A percentile compares a stretch with the other conserved stretches of the same genome.
phyloP scores from a whole-genome alignment of 2,113 vertebrate species.

The Ardeotis arabs region DNA sequence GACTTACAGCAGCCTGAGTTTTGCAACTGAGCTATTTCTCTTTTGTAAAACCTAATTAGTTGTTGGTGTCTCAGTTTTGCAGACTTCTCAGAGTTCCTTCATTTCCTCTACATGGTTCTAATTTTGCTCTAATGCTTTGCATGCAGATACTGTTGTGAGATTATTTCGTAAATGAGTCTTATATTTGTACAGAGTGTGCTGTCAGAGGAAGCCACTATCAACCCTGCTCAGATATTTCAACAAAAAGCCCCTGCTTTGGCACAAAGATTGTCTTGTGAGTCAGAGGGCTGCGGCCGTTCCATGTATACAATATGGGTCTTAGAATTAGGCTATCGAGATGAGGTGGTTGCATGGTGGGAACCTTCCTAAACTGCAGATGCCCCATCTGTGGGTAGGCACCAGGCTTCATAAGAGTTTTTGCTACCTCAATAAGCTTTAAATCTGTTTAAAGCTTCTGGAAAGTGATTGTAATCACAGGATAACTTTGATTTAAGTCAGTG shows the following conservation, averaged over 20 bases:
- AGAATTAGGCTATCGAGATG: not conserved
- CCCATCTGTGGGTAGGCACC: not conserved
- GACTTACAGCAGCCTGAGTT: not conserved
- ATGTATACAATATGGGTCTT: rapidly evolving
- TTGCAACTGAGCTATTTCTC: too few relatives aligned
- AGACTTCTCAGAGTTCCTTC: too few relatives aligned
- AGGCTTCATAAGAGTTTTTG: not conserved
- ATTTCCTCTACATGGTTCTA: too few relatives aligned
- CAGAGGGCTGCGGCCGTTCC: not conserved
- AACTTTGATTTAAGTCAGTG: not conserved
- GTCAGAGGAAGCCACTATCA: too few relatives aligned
- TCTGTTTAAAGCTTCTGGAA: not conserved
- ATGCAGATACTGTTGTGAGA: too few relatives aligned
- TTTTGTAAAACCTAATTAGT: too few relatives aligned
- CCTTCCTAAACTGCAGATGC: not conserved
- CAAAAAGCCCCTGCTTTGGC: not conserved
- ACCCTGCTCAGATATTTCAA: too few relatives aligned
- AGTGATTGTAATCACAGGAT: not conserved
- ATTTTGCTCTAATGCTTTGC: too few relatives aligned
- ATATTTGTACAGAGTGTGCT: too few relatives aligned
- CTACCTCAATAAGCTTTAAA: not conserved
- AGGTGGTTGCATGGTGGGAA: not conserved
- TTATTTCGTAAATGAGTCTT: too few relatives aligned
- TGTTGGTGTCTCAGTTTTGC: too few relatives aligned
- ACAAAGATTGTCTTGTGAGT: not conserved